Percentiles rank a stretch among this genome's conserved stretches.
These are phyloP conservation scores for Myotis pilosus DNA, from an alignment of 2,797 vertebrate species.

Conservation along the genomic window DNA sequence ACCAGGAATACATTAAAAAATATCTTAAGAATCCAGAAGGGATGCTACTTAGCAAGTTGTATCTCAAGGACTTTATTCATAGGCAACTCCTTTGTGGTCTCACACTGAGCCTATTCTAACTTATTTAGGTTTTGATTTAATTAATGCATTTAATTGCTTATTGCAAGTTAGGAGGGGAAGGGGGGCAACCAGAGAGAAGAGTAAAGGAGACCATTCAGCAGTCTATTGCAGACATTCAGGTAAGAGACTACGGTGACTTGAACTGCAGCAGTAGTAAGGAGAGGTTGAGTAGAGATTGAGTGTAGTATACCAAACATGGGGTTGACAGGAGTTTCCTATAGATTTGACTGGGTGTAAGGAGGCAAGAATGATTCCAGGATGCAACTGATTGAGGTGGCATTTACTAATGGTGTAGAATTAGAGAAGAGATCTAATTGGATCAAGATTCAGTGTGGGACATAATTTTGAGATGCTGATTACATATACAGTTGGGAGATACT, in stretches of 20 bases:
- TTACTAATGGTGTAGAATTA: not conserved
- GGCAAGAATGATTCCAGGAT: not conserved
- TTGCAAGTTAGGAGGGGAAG: not conserved
- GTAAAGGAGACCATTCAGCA: not conserved
- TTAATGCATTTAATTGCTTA: slow-evolving; percentile 3
- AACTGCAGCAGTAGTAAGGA: not conserved
- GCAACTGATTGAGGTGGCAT: not conserved
- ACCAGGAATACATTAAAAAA: not conserved
- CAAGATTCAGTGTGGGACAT: not conserved
- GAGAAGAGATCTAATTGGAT: not conserved
- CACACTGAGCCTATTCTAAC: not conserved
- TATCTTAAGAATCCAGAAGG: not conserved
- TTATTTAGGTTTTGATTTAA: not conserved
- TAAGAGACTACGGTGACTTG: not conserved
- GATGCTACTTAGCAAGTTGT: not conserved
- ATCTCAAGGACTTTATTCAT: not conserved
- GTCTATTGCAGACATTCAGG: not conserved
- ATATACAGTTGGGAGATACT: not conserved
- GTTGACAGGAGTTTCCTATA: not conserved
- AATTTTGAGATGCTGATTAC: not conserved
- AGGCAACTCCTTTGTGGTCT: not conserved
- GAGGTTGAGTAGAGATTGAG: not conserved
- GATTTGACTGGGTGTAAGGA: not conserved
- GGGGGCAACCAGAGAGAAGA: not conserved
- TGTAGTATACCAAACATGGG: not conserved